Evolutionary conservation across 2,113 vertebrate species (phyloP), one percentile per base, ranked within the genome.

Genomic region (Microtus richardsoni): DNA sequence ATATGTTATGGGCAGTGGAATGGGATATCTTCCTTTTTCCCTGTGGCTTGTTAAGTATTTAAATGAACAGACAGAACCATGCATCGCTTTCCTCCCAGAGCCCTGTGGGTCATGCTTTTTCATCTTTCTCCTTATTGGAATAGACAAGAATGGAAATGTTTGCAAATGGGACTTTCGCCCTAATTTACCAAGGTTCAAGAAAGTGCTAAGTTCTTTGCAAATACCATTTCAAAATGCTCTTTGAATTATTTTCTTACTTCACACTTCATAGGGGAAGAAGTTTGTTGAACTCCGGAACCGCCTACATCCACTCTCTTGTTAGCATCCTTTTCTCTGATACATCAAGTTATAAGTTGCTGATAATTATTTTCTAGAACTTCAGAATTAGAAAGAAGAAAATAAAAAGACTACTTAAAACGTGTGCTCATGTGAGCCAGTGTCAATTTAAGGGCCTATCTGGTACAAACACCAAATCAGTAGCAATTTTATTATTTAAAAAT

Each of bases 401-500:
- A 58, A 39, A 96, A 97, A 97, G 96, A 71, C 28, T 12, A 0
- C 52, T 73, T 19, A 19, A 84, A 79, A 96, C 93, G 89, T 60
- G 78, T 82, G 62, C 88, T 97, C 39, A 14, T 97, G 96, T 95
- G 94, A 98, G 97, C 98, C 98, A 98, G 91, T 97, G 97, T 98
- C 98, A 98, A 98, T 99, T 99, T 99, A 98, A 98, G 98, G 93
- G 96, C 97, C 49, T 96, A 93, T 97, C 70, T 96, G 98, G 99
- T 98, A 98, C 98, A 99, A 99, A 99, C 99, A 98, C 97, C 98
- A 98, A 98, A 99, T 99, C 99, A 99, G 98, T 98, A 98, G 98
- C 98, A 98, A 99, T 99, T 99, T 97, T 98, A 98, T 99, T 98
- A 98, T 98, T 98, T 98, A 98, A 98, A 97, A 98, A 98, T 97